Evolutionary conservation across 1,140 invertebrate species (phyloP), one percentile per base, ranked within the genome.

Genomic region (Megalonaias nervosa): DNA sequence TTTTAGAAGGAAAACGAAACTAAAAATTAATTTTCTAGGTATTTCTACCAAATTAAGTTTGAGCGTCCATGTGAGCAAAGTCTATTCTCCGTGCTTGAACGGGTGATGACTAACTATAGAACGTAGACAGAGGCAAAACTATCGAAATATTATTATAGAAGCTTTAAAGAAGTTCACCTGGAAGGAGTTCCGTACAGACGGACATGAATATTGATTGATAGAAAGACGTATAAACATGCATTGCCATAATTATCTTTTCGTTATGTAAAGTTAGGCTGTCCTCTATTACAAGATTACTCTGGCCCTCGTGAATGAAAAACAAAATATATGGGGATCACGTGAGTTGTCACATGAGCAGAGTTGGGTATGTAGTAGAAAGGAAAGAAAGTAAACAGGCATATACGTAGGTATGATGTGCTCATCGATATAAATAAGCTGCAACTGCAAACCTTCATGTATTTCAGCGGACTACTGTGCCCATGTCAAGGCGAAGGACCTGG

Each of bases 401-500:
- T 11, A 31, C 5, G 16, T 26, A n/a, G 17, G n/a, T 21, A 23
- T 17, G 31, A 38, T 21, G 31, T 17, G 31, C 17, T 9, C 12
- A 17, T 17, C 5, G 2, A 67, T 67, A 21, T 67, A 21, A 67
- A 67, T 26, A 38, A 19, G 11, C n/a, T 16, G n/a, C 38, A 13
- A 31, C 55, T 71, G 15, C 57, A 58, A 21, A 48, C 21, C 69
- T 23, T 61, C 15, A 57, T 57, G 16, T 23, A n/a, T 74, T 74
- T 16, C 64, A 77, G 75, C 59, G n/a, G 26, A 77, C 57, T 78
- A 78, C 26, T 78, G 76, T 69, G 6, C 31, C 15, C 31, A 48
- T 13, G 66, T 19, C 13, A 57, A 61, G 23, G 38, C 38, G 38
- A 74, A 74, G 57, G 70, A 73, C 12, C 56, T 23, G 66, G 67